Base-by-base conservation (phyloP, 2,888 invertebrate genomes). In the Pseudoips prasinana region DNA sequence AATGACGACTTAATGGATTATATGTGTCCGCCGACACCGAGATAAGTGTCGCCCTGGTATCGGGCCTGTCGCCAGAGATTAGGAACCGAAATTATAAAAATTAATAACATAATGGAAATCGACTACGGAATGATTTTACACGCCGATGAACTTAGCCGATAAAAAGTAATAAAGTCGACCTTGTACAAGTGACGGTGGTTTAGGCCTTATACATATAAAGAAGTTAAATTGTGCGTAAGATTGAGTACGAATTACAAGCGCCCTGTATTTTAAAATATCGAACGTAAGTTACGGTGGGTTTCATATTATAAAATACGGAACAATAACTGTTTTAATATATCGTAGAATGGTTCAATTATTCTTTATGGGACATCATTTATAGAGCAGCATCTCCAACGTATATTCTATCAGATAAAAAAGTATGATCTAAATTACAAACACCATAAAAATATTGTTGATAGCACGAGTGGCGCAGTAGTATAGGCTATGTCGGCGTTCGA, bases 1-100 rank as follows among this genome's bases (percentile, higher is more conserved):
- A 88, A 87, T 87, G 87, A 87, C 85, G 88, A 86, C 83, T 87
- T 88, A 88, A 88, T 88, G 88, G 87, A 88, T 87, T 84, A 88
- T 84, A 79, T 84, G 76, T 88, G 88, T 88, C 81, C 76, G 70
- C 73, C 77, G 85, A 85, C 84, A 83, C 76, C 73, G 69, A 84
- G 87, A 87, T 87, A 87, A 87, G 84, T 87, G 88, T 86, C 85
- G 78, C 77, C 64, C 60, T 75, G 69, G 66, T 73, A 76, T 78
- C 76, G 63, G 70, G 40, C 70, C 72, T 74, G 83, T 84, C 86
- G 73, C 65, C 66, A 62, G 72, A 85, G 87, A 87, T 87, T 84
- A 87, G 75, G 74, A 57, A 73, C 71, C 73, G 58, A 84, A 85
- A 82, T 83, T 80, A 81, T 64, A 82, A 83, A 86, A 83, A 86